Conservation (phyloP, 2,797 vertebrate genomes). For the Fistularia tabacaria region DNA sequence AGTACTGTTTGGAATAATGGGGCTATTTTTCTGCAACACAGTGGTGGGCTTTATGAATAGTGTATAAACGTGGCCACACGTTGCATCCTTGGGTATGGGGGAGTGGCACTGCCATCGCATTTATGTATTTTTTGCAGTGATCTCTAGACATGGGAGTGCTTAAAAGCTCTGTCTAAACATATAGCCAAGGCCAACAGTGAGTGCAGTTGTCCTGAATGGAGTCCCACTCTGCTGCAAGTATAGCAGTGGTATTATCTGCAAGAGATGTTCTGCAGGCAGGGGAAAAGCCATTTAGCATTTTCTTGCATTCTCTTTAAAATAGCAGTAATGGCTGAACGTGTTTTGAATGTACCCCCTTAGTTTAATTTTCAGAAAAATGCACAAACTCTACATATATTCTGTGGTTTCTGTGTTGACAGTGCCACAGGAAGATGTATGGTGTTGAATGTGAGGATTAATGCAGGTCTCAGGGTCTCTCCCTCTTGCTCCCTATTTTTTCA, state of each 20-base stretch:
- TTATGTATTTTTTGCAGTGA: slow-evolving; percentile 9
- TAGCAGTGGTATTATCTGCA: slow-evolving; percentile 18
- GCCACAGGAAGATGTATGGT: slow-evolving; percentile 11
- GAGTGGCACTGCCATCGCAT: slow-evolving; percentile 22
- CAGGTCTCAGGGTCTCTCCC: slow-evolving; percentile 38
- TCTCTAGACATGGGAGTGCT: slow-evolving; percentile 50
- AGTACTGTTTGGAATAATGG: slow-evolving; percentile 65
- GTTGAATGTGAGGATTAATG: slow-evolving; percentile 29
- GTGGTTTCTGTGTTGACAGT: slow-evolving; percentile 1
- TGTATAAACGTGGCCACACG: slow-evolving; percentile 62
- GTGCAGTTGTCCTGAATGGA: slow-evolving; percentile 48
- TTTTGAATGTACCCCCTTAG: slow-evolving; percentile 9
- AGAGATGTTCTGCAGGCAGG: slow-evolving; percentile 24
- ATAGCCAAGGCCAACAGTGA: slow-evolving; percentile 56
- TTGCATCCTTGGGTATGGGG: slow-evolving; percentile 32
- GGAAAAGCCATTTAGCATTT: slow-evolving; percentile 4
- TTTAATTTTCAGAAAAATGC: slow-evolving; percentile 12
- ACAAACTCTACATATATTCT: slow-evolving; percentile 20
- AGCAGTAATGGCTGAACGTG: slow-evolving; percentile 20
- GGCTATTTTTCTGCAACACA: slow-evolving; percentile 57
- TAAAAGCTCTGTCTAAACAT: slow-evolving; percentile 61
- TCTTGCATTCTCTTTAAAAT: slow-evolving; percentile 18
- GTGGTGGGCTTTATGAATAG: slow-evolving; percentile 69
- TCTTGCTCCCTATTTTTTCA: slow-evolving; percentile 13
- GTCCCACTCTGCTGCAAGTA: slow-evolving; percentile 19